A percentile compares a stretch with the other conserved stretches of the same genome.
phyloP scores from a whole-genome alignment of 2,888 invertebrate species.

The Napeogenes sylphis region DNA sequence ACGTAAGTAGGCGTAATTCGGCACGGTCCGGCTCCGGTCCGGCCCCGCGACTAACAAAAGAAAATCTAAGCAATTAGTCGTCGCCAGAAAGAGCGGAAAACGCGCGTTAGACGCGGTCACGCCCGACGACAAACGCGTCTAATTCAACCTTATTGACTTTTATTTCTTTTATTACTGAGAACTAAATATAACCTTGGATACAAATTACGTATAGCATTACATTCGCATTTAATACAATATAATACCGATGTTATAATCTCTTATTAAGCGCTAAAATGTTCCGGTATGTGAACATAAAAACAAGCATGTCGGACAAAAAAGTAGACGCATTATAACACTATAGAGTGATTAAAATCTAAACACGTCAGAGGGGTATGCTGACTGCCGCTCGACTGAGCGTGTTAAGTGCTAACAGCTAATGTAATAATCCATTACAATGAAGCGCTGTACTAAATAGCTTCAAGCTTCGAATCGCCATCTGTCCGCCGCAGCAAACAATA shows the following conservation, averaged over 20 bases:
- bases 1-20: constrained; percentile 76
- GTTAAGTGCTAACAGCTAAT: constrained; percentile 77
- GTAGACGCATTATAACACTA: constrained; percentile 55
- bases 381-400: constrained; percentile 70
- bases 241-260: constrained; percentile 48
- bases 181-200: constrained; percentile 23
- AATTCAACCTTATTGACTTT: constrained; percentile 30
- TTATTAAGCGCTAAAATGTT: constrained; percentile 31
- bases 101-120: constrained; percentile 74
- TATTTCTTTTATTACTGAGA: constrained; percentile 19
- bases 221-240: constrained; percentile 34
- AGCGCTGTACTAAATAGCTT: constrained; percentile 73
- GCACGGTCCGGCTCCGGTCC: constrained; percentile 66
- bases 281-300: constrained; percentile 43
- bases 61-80: constrained; percentile 78
- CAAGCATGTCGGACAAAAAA: constrained; percentile 46
- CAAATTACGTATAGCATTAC: constrained; percentile 19
- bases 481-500: constrained; percentile 68
- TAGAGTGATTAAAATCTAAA: constrained; percentile 50
- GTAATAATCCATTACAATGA: constrained; percentile 77
- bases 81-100: constrained; percentile 78
- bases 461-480: constrained; percentile 71
- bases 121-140: constrained; percentile 38
- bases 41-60: constrained; percentile 77
- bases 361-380: constrained; percentile 57